Base-by-base conservation (phyloP, 2,797 vertebrate genomes). In the Cetoscarus ocellatus region DNA sequence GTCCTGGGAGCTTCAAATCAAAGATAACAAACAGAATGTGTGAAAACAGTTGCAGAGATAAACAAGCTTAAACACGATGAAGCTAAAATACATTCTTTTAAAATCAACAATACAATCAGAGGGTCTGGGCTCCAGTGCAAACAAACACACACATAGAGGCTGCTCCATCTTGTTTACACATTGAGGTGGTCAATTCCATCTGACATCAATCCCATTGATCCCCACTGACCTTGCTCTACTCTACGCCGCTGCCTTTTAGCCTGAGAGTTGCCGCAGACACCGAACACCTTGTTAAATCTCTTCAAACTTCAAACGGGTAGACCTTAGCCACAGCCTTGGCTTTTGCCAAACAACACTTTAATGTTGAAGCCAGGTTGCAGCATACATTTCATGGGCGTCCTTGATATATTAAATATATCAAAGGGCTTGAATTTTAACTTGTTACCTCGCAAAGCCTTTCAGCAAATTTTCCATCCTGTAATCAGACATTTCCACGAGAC, bases 131-230 rank as follows among this genome's bases (percentile, higher is more conserved):
- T 11, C 19, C n/a, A 10, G 43, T 39, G 43, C 59, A 36, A 54
- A 72, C 17, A 61, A 17, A 59, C 48, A 51, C 27, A 42, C 35
- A 42, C 62, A 18, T 13, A 58, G 12, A 17, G 39, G 38, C 19
- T 1, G 19, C 47, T 73, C 45, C 11, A 45, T 43, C 52, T 67
- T 83, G 74, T 86, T 85, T 83, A 84, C 80, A 71, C 75, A 72
- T 75, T 51, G 1, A 52, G 48, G 60, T 15, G 48, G 61, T 82
- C 66, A 60, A 38, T 74, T 53, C 62, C 67, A 79, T 69, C 70
- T 76, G 42, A 67, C 72, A 75, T 86, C 76, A 77, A 70, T 79
- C 10, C 12, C 58, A 82, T 76, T 75, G 86, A 87, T 80, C 59
- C 44, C 18, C 43, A 0, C 35, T 77, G 83, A 89, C 82, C 79